Evolutionary conservation across 2,113 vertebrate species (phyloP).

Genomic region (Amphiprion ocellaris): DNA sequence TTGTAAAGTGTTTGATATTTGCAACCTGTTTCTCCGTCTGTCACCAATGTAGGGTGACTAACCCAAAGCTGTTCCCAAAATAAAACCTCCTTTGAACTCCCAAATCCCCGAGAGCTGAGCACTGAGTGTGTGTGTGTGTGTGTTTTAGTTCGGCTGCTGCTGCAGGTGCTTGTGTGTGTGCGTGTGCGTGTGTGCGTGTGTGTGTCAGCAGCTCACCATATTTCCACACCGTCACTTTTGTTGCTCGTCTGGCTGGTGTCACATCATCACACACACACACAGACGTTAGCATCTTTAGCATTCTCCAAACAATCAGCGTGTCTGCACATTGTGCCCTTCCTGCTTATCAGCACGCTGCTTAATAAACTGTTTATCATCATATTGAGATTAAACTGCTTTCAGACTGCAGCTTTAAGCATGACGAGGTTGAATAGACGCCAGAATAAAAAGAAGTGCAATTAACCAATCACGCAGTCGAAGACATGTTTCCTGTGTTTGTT

Average conservation of each 20-base stretch:
- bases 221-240: conserved; percentile 39
- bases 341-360: conserved; percentile 31
- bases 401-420: not conserved
- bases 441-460: not conserved
- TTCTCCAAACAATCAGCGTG: conserved; percentile 22
- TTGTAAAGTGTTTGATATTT: conserved; percentile 69
- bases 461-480: not conserved
- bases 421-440: not conserved
- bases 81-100: conserved; percentile 74
- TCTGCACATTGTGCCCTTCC: conserved; percentile 19
- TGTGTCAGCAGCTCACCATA: conserved; percentile 22
- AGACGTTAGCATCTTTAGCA: conserved; percentile 6
- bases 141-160: too few relatives aligned
- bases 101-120: conserved; percentile 52
- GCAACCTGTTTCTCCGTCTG: conserved; percentile 78
- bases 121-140: conserved; percentile 2
- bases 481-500: not conserved
- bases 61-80: conserved; percentile 73
- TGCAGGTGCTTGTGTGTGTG: too few relatives aligned
- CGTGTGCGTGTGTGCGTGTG: not conserved
- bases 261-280: conserved; percentile 13
- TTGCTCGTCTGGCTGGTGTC: conserved; percentile 17
- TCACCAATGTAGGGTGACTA: conserved; percentile 67
- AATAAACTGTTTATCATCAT: conserved; percentile 28
- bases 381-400: conserved; percentile 9